Evolutionary conservation across 2,888 invertebrate genomes (phyloP), one percentile per base, ranked within the genome.

Genomic region (Hedychridium roseum): DNA sequence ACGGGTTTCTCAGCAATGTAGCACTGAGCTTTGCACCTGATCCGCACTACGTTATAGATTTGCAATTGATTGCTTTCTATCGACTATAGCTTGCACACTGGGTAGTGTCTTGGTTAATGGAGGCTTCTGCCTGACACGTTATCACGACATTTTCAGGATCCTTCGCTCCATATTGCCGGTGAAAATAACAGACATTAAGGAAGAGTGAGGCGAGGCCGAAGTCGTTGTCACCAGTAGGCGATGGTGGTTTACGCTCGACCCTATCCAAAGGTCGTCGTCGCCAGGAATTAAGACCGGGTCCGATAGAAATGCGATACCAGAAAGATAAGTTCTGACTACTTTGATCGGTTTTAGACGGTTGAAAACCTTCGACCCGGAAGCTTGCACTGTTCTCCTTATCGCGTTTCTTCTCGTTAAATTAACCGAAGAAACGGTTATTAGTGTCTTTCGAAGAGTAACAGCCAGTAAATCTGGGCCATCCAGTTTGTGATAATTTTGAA

Each of bases 111-210:
- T 67, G 72, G 43, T 57, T 54, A 53, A 56, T 55, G 44, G 50
- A 65, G 71, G 67, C 71, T 64, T 59, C 46, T 45, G 66, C 70
- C 71, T 66, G 59, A 41, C 66, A 57, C 70, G 60, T 62, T 60
- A 68, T 78, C 78, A 78, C 78, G 71, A 78, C 78, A 78, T 78
- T 72, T 74, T 78, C 66, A 74, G 59, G 44, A 76, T 77, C 60
- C 70, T 76, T 64, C 70, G 69, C 67, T 76, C 74, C 77, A 77
- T 77, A 50, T 45, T 59, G 60, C 40, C 50, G 47, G 41, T 12
- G 12, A 51, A 64, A 64, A 64, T 9, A 50, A 30, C 30, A 58
- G 58, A n/a, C 6, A 7, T 34, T 11, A 6, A 14, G 1, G 23
- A 11, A 18, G 27, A 7, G 14, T 15, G 6, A 15, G 16, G 5